A percentile compares a stretch with the other conserved stretches of the same genome.
Evolutionary conservation across 2,888 invertebrate species (phyloP).

Genomic region (Augiades crinisus): DNA sequence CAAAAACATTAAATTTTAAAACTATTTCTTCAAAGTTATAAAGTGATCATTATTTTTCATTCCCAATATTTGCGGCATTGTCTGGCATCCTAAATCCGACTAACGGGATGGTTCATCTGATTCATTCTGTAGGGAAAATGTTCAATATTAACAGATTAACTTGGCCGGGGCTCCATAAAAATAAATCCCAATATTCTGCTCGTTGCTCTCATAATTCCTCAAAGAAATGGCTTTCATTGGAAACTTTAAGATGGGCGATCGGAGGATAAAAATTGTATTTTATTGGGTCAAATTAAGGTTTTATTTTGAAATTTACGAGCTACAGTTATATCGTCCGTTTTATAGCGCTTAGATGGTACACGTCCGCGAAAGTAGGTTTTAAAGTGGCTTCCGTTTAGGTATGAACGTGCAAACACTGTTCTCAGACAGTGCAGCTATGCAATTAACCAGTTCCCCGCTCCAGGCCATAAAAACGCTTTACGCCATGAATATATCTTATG

Average conservation of each 20-base stretch:
- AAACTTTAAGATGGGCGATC: slow-evolving; percentile 71
- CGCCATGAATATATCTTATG: no score
- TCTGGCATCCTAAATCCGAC: not conserved
- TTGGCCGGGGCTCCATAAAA: slow-evolving; percentile 41
- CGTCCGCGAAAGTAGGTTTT: slow-evolving; percentile 23
- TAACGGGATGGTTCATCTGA: slow-evolving; percentile 51
- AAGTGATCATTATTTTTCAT: no score
- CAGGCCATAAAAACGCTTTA: no score
- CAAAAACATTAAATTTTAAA: no score
- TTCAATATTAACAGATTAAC: slow-evolving; percentile 69
- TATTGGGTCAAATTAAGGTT: slow-evolving; percentile 71
- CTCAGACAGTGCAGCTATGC: not conserved
- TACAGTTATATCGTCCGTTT: slow-evolving; percentile 20
- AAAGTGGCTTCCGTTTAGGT: slow-evolving; percentile 14
- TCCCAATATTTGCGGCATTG: not conserved
- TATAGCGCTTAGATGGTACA: slow-evolving; percentile 23
- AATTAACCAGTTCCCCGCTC: not conserved
- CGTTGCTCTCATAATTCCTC: slow-evolving; percentile 52
- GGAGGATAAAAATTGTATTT: slow-evolving; percentile 74
- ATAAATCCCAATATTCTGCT: slow-evolving; percentile 44
- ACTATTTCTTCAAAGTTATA: no score
- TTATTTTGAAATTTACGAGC: slow-evolving; percentile 64
- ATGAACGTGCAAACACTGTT: no score
- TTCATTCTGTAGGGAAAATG: slow-evolving; percentile 58
- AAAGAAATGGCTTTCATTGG: slow-evolving; percentile 62